A percentile compares a stretch with the other conserved stretches of the same genome.
These are phyloP conservation scores for Torymus tubicola DNA, from an alignment of 2,888 invertebrate genomes.

Conservation along the genomic window DNA sequence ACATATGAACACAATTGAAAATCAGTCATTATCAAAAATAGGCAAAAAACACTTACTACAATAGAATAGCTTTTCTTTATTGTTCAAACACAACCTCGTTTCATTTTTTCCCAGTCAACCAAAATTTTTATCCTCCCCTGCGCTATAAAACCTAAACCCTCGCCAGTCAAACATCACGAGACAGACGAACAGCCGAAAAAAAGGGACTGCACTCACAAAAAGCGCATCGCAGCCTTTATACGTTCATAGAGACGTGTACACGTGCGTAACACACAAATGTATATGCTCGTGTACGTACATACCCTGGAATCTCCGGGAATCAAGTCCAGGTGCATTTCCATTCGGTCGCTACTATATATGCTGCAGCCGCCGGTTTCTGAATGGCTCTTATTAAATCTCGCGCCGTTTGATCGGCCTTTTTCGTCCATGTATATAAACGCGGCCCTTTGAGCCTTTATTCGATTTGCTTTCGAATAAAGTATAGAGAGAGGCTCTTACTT, in stretches of 20 bases:
- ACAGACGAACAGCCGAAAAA: too few species aligned
- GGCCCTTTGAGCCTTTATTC: constrained; percentile 11
- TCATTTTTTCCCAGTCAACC: too few species aligned
- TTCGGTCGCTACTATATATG: not conserved
- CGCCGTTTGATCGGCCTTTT: constrained; percentile 32
- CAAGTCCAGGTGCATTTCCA: constrained; percentile 31
- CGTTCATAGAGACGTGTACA: not conserved
- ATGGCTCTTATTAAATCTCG: constrained; percentile 37
- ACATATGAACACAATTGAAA: too few species aligned
- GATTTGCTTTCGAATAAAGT: constrained; percentile 36
- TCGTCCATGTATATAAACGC: not conserved
- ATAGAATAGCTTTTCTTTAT: too few species aligned
- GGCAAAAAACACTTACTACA: too few species aligned
- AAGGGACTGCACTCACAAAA: too few species aligned
- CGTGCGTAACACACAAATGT: not conserved
- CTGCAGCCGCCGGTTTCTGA: constrained; percentile 30
- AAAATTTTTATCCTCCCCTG: too few species aligned
- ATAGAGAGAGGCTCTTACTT: not conserved
- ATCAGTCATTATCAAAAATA: too few species aligned
- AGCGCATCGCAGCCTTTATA: not conserved
- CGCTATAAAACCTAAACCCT: too few species aligned
- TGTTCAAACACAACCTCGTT: too few species aligned
- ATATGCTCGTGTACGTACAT: not conserved
- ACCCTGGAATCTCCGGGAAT: not conserved
- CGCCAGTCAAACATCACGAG: too few species aligned